Base-by-base conservation (phyloP, 1,140 invertebrate species). In the Sitobion miscanthi region DNA sequence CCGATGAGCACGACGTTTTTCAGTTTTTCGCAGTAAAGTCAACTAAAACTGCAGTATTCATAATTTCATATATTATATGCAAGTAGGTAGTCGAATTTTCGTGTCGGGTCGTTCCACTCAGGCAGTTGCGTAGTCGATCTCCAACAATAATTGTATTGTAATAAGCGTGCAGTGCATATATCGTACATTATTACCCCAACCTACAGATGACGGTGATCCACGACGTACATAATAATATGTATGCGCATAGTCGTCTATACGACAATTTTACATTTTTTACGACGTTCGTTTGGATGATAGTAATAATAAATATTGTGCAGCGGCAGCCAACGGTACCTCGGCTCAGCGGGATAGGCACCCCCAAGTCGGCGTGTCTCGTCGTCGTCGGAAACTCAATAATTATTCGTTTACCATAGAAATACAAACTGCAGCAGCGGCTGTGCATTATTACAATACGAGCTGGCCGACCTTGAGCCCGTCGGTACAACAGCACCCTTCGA, bases 301-400 rank as follows among this genome's bases (percentile, higher is more conserved):
- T n/a, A 20, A 77, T 17, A 77, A 77, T n/a, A n/a, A n/a, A 77
- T n/a, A 77, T n/a, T 77, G 62, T 77, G 14, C 62, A 35, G n/a
- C 62, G n/a, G 62, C 57, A 62, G 57, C 30, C 57, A 30, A 8
- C 14, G n/a, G n/a, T n/a, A 2, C 62, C 14, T 17, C 17, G 62
- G n/a, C 62, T 77, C 62, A 77, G 62, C 62, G 62, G 62, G 62
- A 77, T 77, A n/a, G 62, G 62, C 62, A 77, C 62, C 62, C 62
- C 62, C 62, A n/a, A 77, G 62, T 77, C 62, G 57, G 30, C 4
- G 30, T 30, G 57, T 62, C 57, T 62, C 57, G 57, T 62, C 57
- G 62, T 69, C 30, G 62, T 69, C 62, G 62, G 62, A 77, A 77
- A 77, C 30, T 4, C 14, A 77, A 77, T 77, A n/a, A 77, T 77